These are phyloP conservation scores for Lasioglossum lativentre DNA, from an alignment of 2,888 invertebrate species.

Conservation along the genomic window DNA sequence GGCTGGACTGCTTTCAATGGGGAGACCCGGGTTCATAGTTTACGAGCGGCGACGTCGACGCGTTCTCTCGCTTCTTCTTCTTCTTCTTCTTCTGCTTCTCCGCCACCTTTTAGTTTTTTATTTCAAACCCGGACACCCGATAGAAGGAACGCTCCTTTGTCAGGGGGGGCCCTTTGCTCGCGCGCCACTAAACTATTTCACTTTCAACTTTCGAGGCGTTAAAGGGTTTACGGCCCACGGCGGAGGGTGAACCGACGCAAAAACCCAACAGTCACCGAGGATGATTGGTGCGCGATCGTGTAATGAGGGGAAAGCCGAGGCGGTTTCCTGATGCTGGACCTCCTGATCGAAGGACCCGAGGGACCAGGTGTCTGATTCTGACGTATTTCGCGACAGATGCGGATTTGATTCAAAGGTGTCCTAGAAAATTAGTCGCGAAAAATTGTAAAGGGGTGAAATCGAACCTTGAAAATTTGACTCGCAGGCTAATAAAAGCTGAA, in stretches of 20 bases:
- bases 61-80: conserved; percentile 41
- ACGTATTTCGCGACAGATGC: not conserved
- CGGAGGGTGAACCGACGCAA: conserved; percentile 30
- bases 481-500: too few species aligned
- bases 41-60: conserved; percentile 59
- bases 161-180: conserved; percentile 57
- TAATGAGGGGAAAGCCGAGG: conserved; percentile 25
- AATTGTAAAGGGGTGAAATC: not conserved
- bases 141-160: conserved; percentile 68
- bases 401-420: not conserved
- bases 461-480: not conserved
- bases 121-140: conserved; percentile 62
- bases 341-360: not conserved
- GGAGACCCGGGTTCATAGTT: conserved; percentile 59
- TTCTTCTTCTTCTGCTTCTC: not conserved
- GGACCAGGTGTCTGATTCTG: not conserved
- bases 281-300: conserved; percentile 32
- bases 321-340: not conserved
- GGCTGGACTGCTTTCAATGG: conserved; percentile 73
- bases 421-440: not conserved
- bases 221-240: conserved; percentile 61
- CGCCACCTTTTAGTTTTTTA: not conserved
- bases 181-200: conserved; percentile 70
- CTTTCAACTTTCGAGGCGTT: conserved; percentile 69
- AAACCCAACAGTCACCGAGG: conserved; percentile 26